Evolutionary conservation across 1,140 invertebrate genomes (phyloP).

Genomic region (Octopus sinensis): DNA sequence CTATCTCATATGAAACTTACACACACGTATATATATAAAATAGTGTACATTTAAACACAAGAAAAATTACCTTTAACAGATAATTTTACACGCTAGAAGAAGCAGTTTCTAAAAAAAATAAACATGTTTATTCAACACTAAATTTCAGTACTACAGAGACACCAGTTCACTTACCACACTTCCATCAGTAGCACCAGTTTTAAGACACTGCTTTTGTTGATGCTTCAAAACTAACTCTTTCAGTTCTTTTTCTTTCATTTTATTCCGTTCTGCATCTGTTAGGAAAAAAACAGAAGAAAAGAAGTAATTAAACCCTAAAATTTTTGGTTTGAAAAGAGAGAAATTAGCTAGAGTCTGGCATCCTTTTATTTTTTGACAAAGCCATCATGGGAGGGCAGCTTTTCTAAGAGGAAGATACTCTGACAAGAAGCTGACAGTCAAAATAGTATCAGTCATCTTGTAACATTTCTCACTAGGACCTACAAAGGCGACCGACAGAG

Average conservation of each 20-base stretch:
- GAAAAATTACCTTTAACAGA: too few relatives aligned
- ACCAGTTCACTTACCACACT: neutral
- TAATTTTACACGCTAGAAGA: too few relatives aligned
- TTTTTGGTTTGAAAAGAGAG: neutral
- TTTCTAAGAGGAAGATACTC: neutral
- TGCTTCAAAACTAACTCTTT: conserved; percentile 37
- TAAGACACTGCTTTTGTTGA: conserved; percentile 40
- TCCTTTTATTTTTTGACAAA: neutral
- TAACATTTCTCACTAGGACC: neutral
- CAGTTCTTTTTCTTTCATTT: conserved; percentile 40
- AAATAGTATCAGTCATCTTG: neutral
- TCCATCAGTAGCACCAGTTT: conserved; percentile 36
- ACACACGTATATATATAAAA: too few relatives aligned
- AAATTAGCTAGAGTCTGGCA: neutral
- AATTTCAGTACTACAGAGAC: too few relatives aligned
- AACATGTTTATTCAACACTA: too few relatives aligned
- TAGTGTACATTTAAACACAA: too few relatives aligned
- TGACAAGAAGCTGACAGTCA: neutral
- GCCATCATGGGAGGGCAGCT: neutral
- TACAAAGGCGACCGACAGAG: too few relatives aligned
- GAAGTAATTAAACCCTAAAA: neutral
- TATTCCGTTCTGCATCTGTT: conserved; percentile 31
- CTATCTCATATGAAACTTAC: too few relatives aligned
- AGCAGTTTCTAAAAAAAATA: too few relatives aligned
- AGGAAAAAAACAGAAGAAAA: conserved; percentile 4